Base-by-base conservation (phyloP, 2,113 vertebrate genomes). In the Fulica atra region DNA sequence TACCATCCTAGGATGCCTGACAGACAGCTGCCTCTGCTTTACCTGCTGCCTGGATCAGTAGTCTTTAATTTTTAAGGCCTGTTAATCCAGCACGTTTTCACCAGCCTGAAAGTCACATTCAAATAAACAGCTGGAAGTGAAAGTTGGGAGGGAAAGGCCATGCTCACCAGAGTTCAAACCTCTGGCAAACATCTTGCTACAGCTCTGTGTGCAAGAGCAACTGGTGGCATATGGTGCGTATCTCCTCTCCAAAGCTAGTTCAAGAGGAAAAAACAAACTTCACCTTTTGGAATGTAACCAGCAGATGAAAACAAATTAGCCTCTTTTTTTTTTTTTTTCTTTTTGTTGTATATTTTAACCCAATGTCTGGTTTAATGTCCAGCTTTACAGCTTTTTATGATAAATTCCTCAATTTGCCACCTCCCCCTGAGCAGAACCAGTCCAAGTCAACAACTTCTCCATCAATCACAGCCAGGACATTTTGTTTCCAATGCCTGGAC, bases 241-340 rank as follows among this genome's bases (percentile, higher is more conserved):
- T 97, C 95, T 97, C 96, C 95, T 91, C 73, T 38, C 78, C 6
- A 44, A 64, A 31, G 50, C 88, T 48, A 36, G 78, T 88, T 90
- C 60, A 38, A 83, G 89, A 92, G 92, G 88, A 46, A 70, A 97
- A 97, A 96, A 91, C 86, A 93, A 97, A 94, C 95, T 90, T 93
- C 91, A 76, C 94, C 87, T 93, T 94, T 81, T 38, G 51, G 93
- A 94, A 91, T 63, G 93, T 76, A 89, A 93, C 50, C 50, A 51
- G 92, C 92, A 95, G 94, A 96, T 85, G 81, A 96, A 98, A 98
- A 86, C 94, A 98, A 96, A 98, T 95, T n/a, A 89, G 81, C 44
- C 35, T 88, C 26, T 76, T 68, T 48, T n/a, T 29, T 29, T 81
- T 68, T 48, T n/a, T 33, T 26, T 68, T 51, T n/a, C 29, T 28